Evolutionary conservation across 1,140 invertebrate genomes (phyloP).

Genomic region (Drosophila melanica): DNA sequence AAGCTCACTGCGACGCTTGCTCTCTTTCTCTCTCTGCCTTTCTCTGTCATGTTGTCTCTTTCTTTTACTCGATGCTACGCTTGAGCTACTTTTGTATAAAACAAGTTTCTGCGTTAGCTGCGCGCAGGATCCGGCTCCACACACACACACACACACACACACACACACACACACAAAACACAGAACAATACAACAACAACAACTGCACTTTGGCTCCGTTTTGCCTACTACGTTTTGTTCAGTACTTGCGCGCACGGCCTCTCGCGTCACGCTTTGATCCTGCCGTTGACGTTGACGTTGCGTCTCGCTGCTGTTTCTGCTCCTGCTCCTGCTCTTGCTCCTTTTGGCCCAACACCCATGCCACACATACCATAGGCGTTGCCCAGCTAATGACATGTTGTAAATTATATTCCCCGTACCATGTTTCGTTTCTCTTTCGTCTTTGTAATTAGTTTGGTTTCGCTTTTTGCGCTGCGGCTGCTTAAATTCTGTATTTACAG

Average conservation of each 20-base stretch:
- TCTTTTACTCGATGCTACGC: slow-evolving; percentile 35
- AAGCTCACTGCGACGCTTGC: slow-evolving; percentile 59
- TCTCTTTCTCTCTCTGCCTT: slow-evolving; percentile 7
- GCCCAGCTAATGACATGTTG: slow-evolving; percentile 78
- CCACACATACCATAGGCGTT: slow-evolving; percentile 60
- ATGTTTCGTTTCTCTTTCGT: slow-evolving; percentile 38
- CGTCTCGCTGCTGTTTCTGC: slow-evolving; percentile 12
- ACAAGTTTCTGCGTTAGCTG: slow-evolving; percentile 60
- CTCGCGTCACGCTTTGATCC: slow-evolving; percentile 75
- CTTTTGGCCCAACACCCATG: slow-evolving; percentile 32
- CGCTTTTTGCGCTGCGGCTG: slow-evolving; percentile 32
- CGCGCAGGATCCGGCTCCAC: slow-evolving; percentile 55
- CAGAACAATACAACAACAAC: not conserved
- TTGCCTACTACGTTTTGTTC: slow-evolving; percentile 32
- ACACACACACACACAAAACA: not conserved
- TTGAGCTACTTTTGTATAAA: slow-evolving; percentile 65
- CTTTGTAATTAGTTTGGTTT: slow-evolving; percentile 62
- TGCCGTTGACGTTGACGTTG: slow-evolving; percentile 53
- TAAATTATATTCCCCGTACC: slow-evolving; percentile 68
- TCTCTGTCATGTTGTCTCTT: not conserved
- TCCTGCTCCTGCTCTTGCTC: slow-evolving; percentile 25
- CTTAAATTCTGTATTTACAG: slow-evolving; percentile 29
- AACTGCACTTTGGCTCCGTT: slow-evolving; percentile 52
- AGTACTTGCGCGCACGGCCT: slow-evolving; percentile 45
- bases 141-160: not conserved